A percentile compares a stretch with the other conserved stretches of the same genome.
These are phyloP conservation scores for Macrophya alboannulata DNA, from an alignment of 2,888 invertebrate species.

Conservation along the genomic window DNA sequence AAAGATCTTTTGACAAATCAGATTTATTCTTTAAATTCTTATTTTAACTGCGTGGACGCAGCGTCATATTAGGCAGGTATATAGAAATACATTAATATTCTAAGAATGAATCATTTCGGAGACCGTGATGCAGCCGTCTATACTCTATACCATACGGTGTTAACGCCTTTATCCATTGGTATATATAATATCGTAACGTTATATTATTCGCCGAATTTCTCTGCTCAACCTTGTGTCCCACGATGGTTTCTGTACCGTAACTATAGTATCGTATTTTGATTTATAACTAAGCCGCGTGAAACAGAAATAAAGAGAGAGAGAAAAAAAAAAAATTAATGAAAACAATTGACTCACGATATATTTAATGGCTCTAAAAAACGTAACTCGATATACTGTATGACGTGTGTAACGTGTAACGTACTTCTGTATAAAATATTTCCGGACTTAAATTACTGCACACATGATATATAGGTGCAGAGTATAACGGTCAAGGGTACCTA, in stretches of 20 bases:
- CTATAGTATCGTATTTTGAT: neutral
- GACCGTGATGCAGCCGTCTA: neutral
- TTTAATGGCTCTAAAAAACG: neutral
- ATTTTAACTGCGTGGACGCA: neutral
- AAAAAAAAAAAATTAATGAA: neutral
- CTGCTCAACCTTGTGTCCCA: neutral
- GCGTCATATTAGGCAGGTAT: neutral
- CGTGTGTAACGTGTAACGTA: neutral
- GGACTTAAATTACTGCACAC: neutral
- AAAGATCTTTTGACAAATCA: no score
- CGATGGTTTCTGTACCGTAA: no score
- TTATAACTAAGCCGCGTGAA: neutral
- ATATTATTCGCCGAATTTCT: neutral
- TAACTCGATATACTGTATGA: neutral
- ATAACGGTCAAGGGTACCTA: neutral
- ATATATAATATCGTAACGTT: neutral
- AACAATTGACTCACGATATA: neutral
- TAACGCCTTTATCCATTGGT: neutral
- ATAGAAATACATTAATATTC: neutral
- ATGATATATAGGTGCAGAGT: neutral
- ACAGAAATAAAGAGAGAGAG: no score
- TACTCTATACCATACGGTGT: neutral
- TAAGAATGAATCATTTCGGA: conserved; percentile 22
- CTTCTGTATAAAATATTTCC: neutral
- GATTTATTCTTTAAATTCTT: neutral